These are phyloP conservation scores for Oriolus oriolus DNA, from an alignment of 2,113 vertebrate genomes.

Conservation along the genomic window DNA sequence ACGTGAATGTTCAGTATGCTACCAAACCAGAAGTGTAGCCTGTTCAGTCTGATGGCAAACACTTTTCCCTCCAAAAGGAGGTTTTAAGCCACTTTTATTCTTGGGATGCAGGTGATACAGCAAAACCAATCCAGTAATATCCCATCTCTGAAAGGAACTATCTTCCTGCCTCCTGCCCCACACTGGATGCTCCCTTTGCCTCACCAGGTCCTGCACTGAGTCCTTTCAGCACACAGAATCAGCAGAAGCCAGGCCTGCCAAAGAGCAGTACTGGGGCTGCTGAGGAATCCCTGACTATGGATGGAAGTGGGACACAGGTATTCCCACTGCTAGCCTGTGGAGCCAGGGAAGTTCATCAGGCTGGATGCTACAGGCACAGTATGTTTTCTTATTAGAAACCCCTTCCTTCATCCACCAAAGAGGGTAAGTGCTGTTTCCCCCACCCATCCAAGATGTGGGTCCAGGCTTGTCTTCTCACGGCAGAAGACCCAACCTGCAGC, in stretches of 20 bases:
- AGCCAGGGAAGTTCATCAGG: background rate
- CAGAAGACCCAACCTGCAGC: constrained; percentile 13
- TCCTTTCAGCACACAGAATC: rapidly evolving
- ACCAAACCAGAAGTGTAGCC: background rate
- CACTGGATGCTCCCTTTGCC: background rate
- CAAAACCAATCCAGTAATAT: background rate
- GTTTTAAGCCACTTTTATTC: background rate
- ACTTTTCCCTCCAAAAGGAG: background rate
- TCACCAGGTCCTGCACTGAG: background rate
- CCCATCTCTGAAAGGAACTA: background rate
- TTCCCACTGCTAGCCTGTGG: background rate
- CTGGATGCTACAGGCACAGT: background rate
- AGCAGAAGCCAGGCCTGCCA: background rate
- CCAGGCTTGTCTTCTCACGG: background rate
- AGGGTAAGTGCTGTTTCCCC: background rate
- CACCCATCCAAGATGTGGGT: background rate
- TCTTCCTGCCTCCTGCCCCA: background rate
- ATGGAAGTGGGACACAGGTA: background rate
- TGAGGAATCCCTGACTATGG: background rate
- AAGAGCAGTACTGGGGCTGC: background rate
- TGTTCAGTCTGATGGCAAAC: background rate
- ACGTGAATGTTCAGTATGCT: background rate
- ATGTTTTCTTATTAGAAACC: background rate
- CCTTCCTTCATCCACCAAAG: background rate
- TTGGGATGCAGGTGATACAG: background rate